Evolutionary conservation across 2,888 invertebrate species (phyloP).

Genomic region (Candidula unifasciata): DNA sequence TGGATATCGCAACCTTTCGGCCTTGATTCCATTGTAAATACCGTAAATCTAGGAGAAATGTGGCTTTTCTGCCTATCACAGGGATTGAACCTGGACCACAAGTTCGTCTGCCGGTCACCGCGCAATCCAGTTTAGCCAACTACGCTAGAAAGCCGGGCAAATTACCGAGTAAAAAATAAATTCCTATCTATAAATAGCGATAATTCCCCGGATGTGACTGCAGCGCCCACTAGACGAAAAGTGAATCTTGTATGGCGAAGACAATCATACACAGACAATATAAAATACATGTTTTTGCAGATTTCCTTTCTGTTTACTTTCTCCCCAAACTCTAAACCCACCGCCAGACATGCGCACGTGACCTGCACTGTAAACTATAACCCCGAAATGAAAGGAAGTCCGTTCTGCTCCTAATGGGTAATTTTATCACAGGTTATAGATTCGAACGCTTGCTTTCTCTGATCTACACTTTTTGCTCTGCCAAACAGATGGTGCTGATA

Average conservation of each 20-base stretch:
- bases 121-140: too few species aligned
- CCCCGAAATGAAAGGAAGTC: conserved; percentile 36
- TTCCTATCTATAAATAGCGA: conserved; percentile 11
- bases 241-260: background rate
- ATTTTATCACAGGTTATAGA: conserved; percentile 51
- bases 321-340: background rate
- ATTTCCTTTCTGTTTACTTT: conserved; percentile 9
- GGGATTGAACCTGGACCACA: too few species aligned
- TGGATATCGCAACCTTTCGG: too few species aligned
- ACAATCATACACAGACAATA: background rate
- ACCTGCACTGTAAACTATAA: conserved; percentile 1
- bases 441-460: conserved; percentile 37
- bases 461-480: conserved; percentile 40
- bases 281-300: background rate
- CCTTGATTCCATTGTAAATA: too few species aligned
- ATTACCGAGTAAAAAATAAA: too few species aligned
- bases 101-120: too few species aligned
- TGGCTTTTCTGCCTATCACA: too few species aligned
- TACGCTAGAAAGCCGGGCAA: too few species aligned
- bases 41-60: too few species aligned
- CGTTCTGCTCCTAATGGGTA: conserved; percentile 37
- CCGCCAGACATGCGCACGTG: conserved; percentile 34
- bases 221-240: background rate
- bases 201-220: background rate
- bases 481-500: conserved; percentile 44